Base-by-base conservation (phyloP, 2,113 vertebrate genomes). In the Suricata suricatta region DNA sequence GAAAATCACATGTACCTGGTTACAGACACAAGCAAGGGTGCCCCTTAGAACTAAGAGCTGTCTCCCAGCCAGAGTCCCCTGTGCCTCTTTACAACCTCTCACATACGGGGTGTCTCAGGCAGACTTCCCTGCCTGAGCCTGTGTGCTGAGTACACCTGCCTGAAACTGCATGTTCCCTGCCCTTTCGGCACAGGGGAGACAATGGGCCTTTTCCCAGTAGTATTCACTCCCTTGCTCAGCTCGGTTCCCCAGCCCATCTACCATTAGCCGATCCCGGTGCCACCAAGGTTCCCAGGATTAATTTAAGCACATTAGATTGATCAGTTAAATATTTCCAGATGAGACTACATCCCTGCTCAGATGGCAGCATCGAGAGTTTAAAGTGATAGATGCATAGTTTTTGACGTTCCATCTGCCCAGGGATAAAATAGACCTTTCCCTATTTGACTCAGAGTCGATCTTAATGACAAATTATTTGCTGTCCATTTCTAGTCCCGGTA, bases 11-110 rank as follows among this genome's bases (percentile, higher is more conserved):
- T 52, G 23, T 72, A 15, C 57, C 66, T 63, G 44, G 25, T 72
- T n/a, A 41, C 5, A 92, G 63, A 83, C 52, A 57, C 47, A 68
- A 57, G 64, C 21, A 41, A 33, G 3, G 13, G 27, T 25, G 38
- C 13, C 47, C 23, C 38, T 79, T 54, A 17, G 85, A 63, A 95
- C 38, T 41, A 92, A 71, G 27, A 64, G 13, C 13, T 6, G 8
- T 7, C 27, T 72, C 2, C 25, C 29, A 0, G 1, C 9, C 29
- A 33, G 15, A 19, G 31, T 29, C 76, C 66, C 2, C 5, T 3
- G 4, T 19, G 57, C 41, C 9, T 38, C 25, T 23, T 52, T 31
- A 68, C 0, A 31, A 0, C 7, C 10, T 44, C 25, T 38, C 16
- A 6, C 19, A 16, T 1, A 8, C n/a, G 16, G 44, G 84, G 15